These are phyloP conservation scores for Melanotaenia boesemani DNA, from an alignment of 2,797 vertebrate species.

Conservation along the genomic window DNA sequence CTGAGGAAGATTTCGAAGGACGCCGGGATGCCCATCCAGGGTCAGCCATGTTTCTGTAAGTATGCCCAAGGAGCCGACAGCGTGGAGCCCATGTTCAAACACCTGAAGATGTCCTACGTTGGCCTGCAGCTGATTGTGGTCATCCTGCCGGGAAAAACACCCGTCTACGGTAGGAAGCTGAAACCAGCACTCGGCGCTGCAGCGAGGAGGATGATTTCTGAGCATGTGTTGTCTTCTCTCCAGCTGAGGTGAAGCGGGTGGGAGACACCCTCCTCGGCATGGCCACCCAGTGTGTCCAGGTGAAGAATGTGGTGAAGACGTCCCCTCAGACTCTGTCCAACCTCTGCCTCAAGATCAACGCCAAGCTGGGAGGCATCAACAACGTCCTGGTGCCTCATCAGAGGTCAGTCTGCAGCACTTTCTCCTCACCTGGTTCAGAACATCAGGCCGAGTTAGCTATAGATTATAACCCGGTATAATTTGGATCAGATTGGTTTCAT, in stretches of 20 bases:
- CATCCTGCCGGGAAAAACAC: conserved; percentile 97
- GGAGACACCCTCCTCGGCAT: conserved; percentile 98
- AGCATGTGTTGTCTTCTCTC: background rate
- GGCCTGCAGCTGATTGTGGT: conserved; percentile 99
- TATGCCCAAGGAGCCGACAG: conserved; percentile 98
- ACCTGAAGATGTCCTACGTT: conserved; percentile 97
- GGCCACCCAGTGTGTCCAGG: conserved; percentile 99
- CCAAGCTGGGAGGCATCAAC: conserved; percentile 98
- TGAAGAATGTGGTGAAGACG: conserved; percentile 99
- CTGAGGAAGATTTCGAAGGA: conserved; percentile 99
- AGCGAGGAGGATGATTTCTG: too few species aligned
- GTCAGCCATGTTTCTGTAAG: conserved; percentile 99
- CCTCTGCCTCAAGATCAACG: conserved; percentile 99
- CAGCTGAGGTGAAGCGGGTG: conserved; percentile 98
- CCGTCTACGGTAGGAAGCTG: conserved; percentile 91
- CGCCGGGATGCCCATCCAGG: too few species aligned
- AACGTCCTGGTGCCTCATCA: conserved; percentile 98
- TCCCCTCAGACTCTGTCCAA: conserved; percentile 98
- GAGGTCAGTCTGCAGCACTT: conserved; percentile 81
- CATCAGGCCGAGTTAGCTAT: too few species aligned
- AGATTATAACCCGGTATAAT: too few species aligned
- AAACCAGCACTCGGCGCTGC: too few species aligned
- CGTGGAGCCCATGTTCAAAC: conserved; percentile 99
- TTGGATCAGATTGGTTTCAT: too few species aligned
- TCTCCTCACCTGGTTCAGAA: too few species aligned